phyloP scores from a whole-genome alignment of 2,797 vertebrate species.

The Holocentrus rufus region DNA sequence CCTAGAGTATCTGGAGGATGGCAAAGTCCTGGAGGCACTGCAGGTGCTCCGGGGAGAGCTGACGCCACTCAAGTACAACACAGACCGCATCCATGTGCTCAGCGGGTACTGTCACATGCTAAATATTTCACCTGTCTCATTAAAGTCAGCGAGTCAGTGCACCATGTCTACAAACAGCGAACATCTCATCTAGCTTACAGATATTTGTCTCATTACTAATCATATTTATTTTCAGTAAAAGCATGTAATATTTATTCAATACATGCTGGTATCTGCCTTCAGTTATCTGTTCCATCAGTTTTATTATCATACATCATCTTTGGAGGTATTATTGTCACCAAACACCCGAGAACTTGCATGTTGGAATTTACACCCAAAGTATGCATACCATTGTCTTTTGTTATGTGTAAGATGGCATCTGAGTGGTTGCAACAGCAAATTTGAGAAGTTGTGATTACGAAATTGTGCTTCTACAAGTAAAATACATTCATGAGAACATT shows the following conservation, averaged over 20 bases:
- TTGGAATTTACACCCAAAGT: no score
- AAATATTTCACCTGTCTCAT: slow-evolving; percentile 18
- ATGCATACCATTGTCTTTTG: no score
- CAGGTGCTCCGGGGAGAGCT: slow-evolving; percentile 97
- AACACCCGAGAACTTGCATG: no score
- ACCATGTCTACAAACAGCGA: slow-evolving; percentile 8
- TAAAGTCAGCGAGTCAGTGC: neutral
- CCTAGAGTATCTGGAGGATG: slow-evolving; percentile 98
- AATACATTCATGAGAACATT: no score
- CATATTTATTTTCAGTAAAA: neutral
- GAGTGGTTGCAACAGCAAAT: no score
- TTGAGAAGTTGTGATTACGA: no score
- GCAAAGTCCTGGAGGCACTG: slow-evolving; percentile 98
- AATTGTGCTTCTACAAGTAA: no score
- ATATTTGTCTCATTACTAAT: slow-evolving; percentile 13
- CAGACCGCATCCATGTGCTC: slow-evolving; percentile 97
- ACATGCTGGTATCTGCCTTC: neutral
- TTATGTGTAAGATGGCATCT: no score
- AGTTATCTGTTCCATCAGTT: no score
- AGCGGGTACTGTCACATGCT: slow-evolving; percentile 88
- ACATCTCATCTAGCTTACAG: neutral
- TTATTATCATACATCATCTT: no score
- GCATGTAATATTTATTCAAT: neutral
- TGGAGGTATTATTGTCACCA: no score
- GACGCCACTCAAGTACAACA: slow-evolving; percentile 98